Evolutionary conservation across 2,113 vertebrate species (phyloP).

Genomic region (Phaethon lepturus): DNA sequence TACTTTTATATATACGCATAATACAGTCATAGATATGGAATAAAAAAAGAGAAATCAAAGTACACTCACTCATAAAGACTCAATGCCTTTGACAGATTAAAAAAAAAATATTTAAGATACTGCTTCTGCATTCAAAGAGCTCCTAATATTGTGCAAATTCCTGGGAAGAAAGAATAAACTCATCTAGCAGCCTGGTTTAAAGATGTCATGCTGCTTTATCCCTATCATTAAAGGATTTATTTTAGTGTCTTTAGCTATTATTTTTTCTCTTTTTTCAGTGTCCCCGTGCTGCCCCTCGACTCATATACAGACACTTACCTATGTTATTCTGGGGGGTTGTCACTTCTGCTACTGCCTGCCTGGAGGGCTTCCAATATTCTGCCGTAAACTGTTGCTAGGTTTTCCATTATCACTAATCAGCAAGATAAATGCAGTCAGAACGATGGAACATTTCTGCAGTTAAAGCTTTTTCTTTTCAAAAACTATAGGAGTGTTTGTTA

Average conservation of each 20-base stretch:
- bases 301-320: neutral
- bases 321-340: neutral
- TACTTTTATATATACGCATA: neutral
- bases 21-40: neutral
- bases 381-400: neutral
- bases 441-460: neutral
- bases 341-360: neutral
- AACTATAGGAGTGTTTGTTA: neutral
- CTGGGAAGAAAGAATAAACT: neutral
- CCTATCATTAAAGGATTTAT: neutral
- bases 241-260: neutral
- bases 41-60: neutral
- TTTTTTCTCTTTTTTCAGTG: neutral
- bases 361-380: constrained; percentile 14
- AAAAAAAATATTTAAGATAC: neutral
- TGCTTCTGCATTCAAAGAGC: neutral
- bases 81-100: neutral
- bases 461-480: neutral
- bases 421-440: constrained; percentile 33
- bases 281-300: neutral
- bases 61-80: neutral
- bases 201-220: constrained; percentile 22
- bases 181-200: constrained; percentile 2
- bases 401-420: constrained; percentile 45
- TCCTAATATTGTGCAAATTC: neutral